Evolutionary conservation across 2,888 invertebrate species (phyloP).

Genomic region (Xanthia icteritia): DNA sequence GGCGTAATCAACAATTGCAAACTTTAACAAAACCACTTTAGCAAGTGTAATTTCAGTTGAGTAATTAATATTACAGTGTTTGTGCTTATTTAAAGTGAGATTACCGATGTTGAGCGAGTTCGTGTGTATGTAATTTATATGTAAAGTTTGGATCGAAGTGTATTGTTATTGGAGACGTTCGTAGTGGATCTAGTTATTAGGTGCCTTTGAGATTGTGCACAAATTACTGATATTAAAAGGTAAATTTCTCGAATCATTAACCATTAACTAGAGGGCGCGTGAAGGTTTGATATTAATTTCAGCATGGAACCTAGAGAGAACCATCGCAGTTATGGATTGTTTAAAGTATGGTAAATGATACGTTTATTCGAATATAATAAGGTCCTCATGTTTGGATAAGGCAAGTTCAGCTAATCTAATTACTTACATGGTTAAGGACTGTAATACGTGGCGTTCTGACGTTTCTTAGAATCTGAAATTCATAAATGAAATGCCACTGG

Average conservation of each 20-base stretch:
- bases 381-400: background rate
- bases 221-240: background rate
- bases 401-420: background rate
- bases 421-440: slow-evolving; percentile 1
- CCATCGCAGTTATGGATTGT: too few relatives aligned
- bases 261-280: background rate
- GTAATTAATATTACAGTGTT: slow-evolving; percentile 76
- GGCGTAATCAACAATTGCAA: slow-evolving; percentile 76
- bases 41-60: slow-evolving; percentile 74
- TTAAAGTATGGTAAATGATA: background rate
- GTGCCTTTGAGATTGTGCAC: slow-evolving; percentile 13
- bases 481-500: too few relatives aligned
- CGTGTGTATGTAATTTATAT: slow-evolving; percentile 64
- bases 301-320: background rate
- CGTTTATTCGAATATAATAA: background rate
- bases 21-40: slow-evolving; percentile 77
- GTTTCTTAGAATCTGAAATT: background rate
- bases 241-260: slow-evolving; percentile 7
- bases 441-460: background rate
- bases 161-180: slow-evolving; percentile 40
- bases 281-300: background rate
- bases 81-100: slow-evolving; percentile 68
- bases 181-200: slow-evolving; percentile 20
- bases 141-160: slow-evolving; percentile 64
- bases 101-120: slow-evolving; percentile 60